Conservation (phyloP, 2,797 vertebrate species). For the Sternarchorhynchus goeldii region DNA sequence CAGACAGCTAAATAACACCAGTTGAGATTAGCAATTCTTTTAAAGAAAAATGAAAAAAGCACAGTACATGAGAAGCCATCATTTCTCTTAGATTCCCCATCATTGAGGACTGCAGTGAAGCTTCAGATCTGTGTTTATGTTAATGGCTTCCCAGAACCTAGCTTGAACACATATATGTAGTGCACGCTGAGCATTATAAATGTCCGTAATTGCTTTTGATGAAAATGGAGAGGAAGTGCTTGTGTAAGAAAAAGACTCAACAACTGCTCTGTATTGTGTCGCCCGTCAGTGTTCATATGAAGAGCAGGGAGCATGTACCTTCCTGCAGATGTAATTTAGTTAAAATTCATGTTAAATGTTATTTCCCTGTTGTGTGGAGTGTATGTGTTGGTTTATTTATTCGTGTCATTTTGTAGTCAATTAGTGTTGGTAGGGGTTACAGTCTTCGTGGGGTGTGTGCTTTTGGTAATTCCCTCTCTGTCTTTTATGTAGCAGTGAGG, state of each 20-base stretch:
- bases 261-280: no score
- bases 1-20: slow-evolving; percentile 14
- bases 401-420: no score
- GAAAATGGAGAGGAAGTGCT: not conserved
- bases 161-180: not conserved
- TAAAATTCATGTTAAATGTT: no score
- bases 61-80: slow-evolving; percentile 40
- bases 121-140: slow-evolving; percentile 26
- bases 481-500: no score
- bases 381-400: no score
- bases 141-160: slow-evolving; percentile 30
- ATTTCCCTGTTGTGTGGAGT: no score
- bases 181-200: slow-evolving; percentile 7
- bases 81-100: slow-evolving; percentile 32
- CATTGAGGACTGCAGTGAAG: slow-evolving; percentile 1
- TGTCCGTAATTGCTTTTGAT: not conserved
- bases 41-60: slow-evolving; percentile 38
- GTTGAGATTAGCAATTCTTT: slow-evolving; percentile 43
- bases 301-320: no score
- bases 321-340: no score
- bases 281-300: no score
- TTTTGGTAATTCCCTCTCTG: no score
- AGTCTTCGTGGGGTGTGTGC: no score
- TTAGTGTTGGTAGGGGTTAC: no score
- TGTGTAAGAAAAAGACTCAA: not conserved